Percentiles rank a stretch among this genome's conserved stretches.
phyloP scores from a whole-genome alignment of 1,140 invertebrate species.

The Anthonomus grandis region DNA sequence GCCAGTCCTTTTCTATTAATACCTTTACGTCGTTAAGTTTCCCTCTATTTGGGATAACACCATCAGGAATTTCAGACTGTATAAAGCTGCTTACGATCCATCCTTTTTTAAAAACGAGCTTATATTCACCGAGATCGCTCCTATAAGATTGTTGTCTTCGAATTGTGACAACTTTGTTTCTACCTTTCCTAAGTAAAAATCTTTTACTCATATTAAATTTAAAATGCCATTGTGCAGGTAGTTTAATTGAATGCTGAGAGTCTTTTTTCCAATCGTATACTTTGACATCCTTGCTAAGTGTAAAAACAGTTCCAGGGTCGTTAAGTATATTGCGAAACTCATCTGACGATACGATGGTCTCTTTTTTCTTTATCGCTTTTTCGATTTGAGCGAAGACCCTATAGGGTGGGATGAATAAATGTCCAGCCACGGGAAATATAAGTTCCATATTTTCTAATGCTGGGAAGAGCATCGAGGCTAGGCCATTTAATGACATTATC shows the following conservation, averaged over 20 bases:
- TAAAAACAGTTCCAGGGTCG: not conserved
- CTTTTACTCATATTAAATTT: not conserved
- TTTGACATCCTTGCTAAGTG: not conserved
- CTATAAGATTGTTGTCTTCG: no score
- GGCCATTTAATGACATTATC: constrained; percentile 28
- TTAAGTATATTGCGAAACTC: not conserved
- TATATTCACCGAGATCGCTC: no score
- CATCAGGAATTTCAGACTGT: no score
- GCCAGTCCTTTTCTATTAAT: no score
- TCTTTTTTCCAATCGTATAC: not conserved
- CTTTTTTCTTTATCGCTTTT: constrained; percentile 2
- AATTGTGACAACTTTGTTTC: no score
- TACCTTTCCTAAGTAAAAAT: no score
- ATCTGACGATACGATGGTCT: not conserved
- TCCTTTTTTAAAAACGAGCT: no score
- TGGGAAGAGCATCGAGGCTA: constrained; percentile 14
- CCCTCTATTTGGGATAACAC: no score
- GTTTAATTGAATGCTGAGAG: not conserved
- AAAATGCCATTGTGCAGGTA: not conserved
- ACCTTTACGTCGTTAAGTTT: no score
- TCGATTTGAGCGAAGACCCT: constrained; percentile 15
- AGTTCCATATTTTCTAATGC: constrained; percentile 30
- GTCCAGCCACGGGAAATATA: constrained; percentile 36
- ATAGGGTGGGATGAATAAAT: no score
- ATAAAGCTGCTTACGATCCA: no score